These are phyloP conservation scores for Pangasianodon hypophthalmus DNA, from an alignment of 2,113 vertebrate species.

Conservation along the genomic window DNA sequence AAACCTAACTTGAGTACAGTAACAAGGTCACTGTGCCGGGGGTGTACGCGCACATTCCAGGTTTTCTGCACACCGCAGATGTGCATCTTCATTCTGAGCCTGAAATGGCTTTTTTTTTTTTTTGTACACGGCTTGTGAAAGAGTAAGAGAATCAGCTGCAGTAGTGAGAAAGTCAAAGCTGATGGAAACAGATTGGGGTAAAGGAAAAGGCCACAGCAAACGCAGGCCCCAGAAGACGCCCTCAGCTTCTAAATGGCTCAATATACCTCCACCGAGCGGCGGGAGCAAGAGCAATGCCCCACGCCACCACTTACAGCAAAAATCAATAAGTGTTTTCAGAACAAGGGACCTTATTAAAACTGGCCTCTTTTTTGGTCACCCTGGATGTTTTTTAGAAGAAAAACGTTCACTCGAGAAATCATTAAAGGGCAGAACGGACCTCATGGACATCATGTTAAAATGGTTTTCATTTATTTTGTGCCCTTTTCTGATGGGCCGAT, in stretches of 20 bases:
- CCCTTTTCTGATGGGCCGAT: slow-evolving; percentile 52
- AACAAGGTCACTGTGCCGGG: neutral
- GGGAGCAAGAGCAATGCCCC: slow-evolving; percentile 65
- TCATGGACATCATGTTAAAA: slow-evolving; percentile 58
- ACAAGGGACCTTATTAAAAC: slow-evolving; percentile 76
- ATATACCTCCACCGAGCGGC: slow-evolving; percentile 71
- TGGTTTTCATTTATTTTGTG: slow-evolving; percentile 64
- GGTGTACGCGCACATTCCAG: neutral
- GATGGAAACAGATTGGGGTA: slow-evolving; percentile 72
- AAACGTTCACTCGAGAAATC: slow-evolving; percentile 68
- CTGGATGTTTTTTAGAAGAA: slow-evolving; percentile 62
- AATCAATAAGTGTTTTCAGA: slow-evolving; percentile 81
- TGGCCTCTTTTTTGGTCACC: slow-evolving; percentile 63
- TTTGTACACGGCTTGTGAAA: neutral
- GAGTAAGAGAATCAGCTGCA: slow-evolving; percentile 60
- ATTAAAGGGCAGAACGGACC: slow-evolving; percentile 64
- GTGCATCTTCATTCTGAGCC: neutral
- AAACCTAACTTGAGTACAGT: neutral
- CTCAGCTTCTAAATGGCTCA: slow-evolving; percentile 76
- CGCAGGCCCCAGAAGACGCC: slow-evolving; percentile 66
- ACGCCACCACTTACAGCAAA: slow-evolving; percentile 64
- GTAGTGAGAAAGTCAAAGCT: slow-evolving; percentile 61
- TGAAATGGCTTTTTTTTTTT: neutral
- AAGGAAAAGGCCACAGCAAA: slow-evolving; percentile 60
- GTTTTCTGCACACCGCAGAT: neutral